Evolutionary conservation across 2,113 vertebrate genomes (phyloP).

Genomic region (Camelus dromedarius): DNA sequence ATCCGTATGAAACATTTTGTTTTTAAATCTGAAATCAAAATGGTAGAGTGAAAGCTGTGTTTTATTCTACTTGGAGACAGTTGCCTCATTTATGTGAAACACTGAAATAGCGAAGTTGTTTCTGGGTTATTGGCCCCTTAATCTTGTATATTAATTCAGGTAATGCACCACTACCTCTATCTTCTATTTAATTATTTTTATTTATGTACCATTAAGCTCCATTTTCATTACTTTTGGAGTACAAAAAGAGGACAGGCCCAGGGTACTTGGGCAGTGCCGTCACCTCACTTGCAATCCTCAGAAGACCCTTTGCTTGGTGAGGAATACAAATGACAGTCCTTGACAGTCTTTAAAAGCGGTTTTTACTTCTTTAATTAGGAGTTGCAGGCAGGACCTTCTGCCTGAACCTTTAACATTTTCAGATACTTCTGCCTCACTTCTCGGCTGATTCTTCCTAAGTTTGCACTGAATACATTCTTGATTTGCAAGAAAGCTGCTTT

Average conservation of each 20-base stretch:
- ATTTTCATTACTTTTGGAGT: conserved; percentile 81
- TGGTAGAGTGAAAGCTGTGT: conserved; percentile 1
- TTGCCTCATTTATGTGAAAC: conserved; percentile 78
- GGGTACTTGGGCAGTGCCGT: conserved; percentile 65
- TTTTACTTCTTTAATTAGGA: conserved; percentile 89
- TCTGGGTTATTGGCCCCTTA: conserved; percentile 84
- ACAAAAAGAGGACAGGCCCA: conserved; percentile 63
- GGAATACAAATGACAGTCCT: conserved; percentile 75
- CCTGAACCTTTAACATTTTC: conserved; percentile 85
- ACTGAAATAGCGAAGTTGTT: conserved; percentile 81
- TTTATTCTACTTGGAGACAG: conserved; percentile 43
- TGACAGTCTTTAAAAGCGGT: conserved; percentile 75
- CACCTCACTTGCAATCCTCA: conserved; percentile 81
- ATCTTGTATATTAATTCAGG: conserved; percentile 86
- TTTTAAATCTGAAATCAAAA: conserved; percentile 71
- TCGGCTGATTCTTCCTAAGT: conserved; percentile 77
- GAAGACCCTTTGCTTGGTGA: conserved; percentile 74
- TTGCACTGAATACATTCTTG: conserved; percentile 81
- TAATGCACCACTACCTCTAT: conserved; percentile 79
- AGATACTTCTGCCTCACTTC: conserved; percentile 84
- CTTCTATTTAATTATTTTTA: conserved; percentile 86
- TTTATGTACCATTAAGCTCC: conserved; percentile 86
- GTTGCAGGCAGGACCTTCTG: conserved; percentile 79
- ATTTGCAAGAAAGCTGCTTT: conserved; percentile 83
- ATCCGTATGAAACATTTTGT: conserved; percentile 14